Evolutionary conservation across 2,113 vertebrate species (phyloP).

Genomic region (Ammodytes dubius): DNA sequence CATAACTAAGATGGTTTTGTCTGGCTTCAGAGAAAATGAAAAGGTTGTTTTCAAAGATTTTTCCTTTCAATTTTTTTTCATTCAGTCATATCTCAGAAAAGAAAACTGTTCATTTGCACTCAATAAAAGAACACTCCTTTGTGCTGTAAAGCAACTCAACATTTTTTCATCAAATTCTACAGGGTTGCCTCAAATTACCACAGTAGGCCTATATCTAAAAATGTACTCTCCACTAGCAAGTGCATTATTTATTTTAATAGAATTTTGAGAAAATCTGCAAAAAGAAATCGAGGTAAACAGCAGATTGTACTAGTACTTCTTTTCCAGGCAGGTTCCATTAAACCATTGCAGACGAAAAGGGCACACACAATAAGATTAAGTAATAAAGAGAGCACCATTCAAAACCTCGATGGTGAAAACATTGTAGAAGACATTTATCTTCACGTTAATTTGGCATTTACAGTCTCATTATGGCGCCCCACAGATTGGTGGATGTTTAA

Average conservation of each 20-base stretch:
- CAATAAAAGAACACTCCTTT: background rate
- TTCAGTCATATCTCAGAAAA: background rate
- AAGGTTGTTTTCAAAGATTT: background rate
- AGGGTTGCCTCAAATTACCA: too few species aligned
- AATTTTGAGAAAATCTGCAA: background rate
- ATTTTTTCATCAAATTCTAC: background rate
- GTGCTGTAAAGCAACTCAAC: background rate
- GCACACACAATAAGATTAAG: background rate
- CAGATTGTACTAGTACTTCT: background rate
- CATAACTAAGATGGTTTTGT: background rate
- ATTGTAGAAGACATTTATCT: background rate
- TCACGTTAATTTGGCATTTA: too few species aligned
- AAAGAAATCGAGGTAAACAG: background rate
- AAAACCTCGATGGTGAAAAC: background rate
- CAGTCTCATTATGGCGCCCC: too few species aligned
- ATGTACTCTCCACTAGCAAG: too few species aligned
- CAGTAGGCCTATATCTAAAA: too few species aligned
- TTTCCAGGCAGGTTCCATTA: background rate
- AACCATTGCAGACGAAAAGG: background rate
- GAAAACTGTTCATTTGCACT: background rate
- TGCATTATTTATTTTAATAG: background rate
- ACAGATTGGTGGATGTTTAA: background rate
- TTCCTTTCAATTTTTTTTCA: background rate
- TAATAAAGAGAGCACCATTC: background rate
- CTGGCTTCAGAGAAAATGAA: background rate